phyloP scores from a whole-genome alignment of 2,797 vertebrate species.

The Sternotherus odoratus region DNA sequence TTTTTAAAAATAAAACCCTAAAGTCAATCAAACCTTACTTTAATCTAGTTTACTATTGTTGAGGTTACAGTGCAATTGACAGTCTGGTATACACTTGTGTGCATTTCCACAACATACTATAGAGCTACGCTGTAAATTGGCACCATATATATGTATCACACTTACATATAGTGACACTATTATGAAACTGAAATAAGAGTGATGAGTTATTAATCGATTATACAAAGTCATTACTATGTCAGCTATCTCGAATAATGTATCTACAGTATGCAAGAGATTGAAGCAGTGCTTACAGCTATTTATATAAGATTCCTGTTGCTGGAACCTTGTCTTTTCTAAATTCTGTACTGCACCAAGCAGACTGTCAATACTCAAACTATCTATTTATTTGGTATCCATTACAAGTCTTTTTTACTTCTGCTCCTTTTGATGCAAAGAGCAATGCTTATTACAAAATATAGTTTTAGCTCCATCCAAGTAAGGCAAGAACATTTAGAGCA shows the following conservation, averaged over 20 bases:
- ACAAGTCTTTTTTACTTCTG: not conserved
- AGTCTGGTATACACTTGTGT: not conserved
- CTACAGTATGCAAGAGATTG: not conserved
- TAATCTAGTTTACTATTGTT: not conserved
- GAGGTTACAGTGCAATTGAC: not conserved
- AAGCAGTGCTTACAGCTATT: not conserved
- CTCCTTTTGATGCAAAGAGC: not conserved
- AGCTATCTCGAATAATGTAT: not conserved
- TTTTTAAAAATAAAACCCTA: not conserved
- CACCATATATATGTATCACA: too few species aligned
- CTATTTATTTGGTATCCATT: not conserved
- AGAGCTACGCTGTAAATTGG: not conserved
- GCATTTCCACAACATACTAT: not conserved
- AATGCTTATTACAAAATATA: not conserved
- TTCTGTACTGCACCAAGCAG: not conserved
- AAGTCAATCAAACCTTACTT: not conserved
- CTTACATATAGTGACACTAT: too few species aligned
- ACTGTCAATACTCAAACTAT: not conserved
- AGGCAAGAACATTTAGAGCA: not conserved
- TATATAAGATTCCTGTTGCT: not conserved
- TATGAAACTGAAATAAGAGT: not conserved
- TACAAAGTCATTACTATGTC: not conserved
- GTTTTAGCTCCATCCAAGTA: not conserved
- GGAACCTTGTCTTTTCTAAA: not conserved
- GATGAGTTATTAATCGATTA: accelerated